Evolutionary conservation across 2,797 vertebrate species (phyloP), one percentile per base, ranked within the genome.

Genomic region (Lepus oiostolus): DNA sequence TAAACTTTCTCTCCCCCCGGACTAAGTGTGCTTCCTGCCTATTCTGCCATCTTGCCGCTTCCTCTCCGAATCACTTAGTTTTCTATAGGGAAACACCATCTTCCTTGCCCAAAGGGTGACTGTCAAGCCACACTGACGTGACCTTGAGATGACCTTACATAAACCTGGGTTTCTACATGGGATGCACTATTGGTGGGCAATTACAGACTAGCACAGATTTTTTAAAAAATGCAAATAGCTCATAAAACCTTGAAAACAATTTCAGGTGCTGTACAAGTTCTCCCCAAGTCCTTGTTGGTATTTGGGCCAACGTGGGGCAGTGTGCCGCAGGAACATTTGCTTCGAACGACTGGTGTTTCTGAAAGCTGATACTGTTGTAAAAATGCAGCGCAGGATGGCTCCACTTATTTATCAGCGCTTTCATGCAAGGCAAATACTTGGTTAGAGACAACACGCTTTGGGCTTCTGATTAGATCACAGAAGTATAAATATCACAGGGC

Each of bases 341-440:
- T 97, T 95, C 96, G 94, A 97, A 85, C 90, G 93, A 74, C 92
- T 88, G 95, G 84, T 84, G 75, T 85, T 97, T 96, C 93, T 97
- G 96, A 96, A 97, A 97, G 96, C 95, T 96, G 95, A 96, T 95
- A 92, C 94, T 96, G 81, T 92, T 96, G 92, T 91, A 93, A 94
- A 94, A 97, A 97, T 47, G 54, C 87, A 93, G 84, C 88, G 96
- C 77, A 92, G 94, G 70, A 90, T 67, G 95, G 71, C 86, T 97
- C 85, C 72, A 80, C 84, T 97, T 97, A 77, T 62, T 96, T 94
- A 96, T 93, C 85, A 90, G 76, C 5, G 42, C 88, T 98, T 97
- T 94, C 93, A 95, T 95, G 93, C 90, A 96, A 95, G 97, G 95
- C 97, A 97, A 97, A 94, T 97, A 97, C 92, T 97, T 88, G 68